Conservation (phyloP, 2,797 vertebrate species). For the Lacerta viridis region DNA sequence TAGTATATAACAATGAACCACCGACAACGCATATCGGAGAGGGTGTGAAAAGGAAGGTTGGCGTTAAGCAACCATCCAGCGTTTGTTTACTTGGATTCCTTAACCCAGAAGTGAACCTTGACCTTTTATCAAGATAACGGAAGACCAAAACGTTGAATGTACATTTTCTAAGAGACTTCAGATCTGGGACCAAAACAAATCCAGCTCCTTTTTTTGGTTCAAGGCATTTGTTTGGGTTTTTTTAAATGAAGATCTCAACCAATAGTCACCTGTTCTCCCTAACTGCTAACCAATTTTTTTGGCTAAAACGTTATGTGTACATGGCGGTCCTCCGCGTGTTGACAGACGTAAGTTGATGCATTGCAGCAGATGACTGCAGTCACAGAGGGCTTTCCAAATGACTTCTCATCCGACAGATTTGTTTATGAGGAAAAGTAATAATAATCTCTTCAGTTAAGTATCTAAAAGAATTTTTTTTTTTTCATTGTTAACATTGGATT, state of each 20-base stretch:
- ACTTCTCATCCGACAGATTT: slow-evolving; percentile 71
- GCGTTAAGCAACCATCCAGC: slow-evolving; percentile 79
- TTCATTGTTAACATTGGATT: slow-evolving; percentile 76
- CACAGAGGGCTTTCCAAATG: slow-evolving; percentile 76
- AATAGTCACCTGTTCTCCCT: slow-evolving; percentile 69
- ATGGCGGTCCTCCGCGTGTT: slow-evolving; percentile 53
- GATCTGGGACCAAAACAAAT: slow-evolving; percentile 89
- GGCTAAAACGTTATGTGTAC: slow-evolving; percentile 51
- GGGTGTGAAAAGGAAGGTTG: slow-evolving; percentile 45
- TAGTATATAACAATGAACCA: slow-evolving; percentile 78
- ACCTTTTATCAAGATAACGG: slow-evolving; percentile 81
- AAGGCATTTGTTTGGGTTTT: slow-evolving; percentile 2
- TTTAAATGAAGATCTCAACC: slow-evolving; percentile 78
- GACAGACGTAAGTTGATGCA: slow-evolving; percentile 67
- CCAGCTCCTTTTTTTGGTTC: slow-evolving; percentile 56
- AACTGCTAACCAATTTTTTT: slow-evolving; percentile 59
- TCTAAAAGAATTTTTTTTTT: slow-evolving; percentile 52
- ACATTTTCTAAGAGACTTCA: slow-evolving; percentile 90
- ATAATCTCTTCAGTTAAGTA: slow-evolving; percentile 77
- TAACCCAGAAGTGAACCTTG: slow-evolving; percentile 85
- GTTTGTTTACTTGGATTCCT: slow-evolving; percentile 84
- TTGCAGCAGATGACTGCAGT: slow-evolving; percentile 72
- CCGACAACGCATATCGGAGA: slow-evolving; percentile 70
- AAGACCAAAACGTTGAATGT: slow-evolving; percentile 91
- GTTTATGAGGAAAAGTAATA: slow-evolving; percentile 57